Percentiles rank a stretch among this genome's conserved stretches.
phyloP scores from a whole-genome alignment of 2,113 vertebrate genomes.

The Oryzias melastigma region DNA sequence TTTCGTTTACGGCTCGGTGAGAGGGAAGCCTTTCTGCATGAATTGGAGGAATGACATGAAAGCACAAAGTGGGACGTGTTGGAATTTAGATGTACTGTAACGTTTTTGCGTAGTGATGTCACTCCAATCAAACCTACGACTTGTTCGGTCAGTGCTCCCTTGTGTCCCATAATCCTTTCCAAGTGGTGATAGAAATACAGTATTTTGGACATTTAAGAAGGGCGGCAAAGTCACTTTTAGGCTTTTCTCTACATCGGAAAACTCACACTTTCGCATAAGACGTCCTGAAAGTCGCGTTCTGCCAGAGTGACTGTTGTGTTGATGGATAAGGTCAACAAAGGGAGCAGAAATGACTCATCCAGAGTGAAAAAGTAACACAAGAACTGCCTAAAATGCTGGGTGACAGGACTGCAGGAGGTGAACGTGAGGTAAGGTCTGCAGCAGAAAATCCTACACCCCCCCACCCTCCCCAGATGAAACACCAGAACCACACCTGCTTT shows the following conservation, averaged over 20 bases:
- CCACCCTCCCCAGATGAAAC: conserved; percentile 31
- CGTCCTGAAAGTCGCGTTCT: not conserved
- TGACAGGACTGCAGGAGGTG: conserved; percentile 26
- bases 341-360: conserved; percentile 26
- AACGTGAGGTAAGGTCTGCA: conserved; percentile 26
- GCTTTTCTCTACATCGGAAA: not conserved
- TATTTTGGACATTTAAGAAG: not conserved
- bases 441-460: conserved; percentile 1
- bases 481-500: conserved; percentile 69
- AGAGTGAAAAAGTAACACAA: not conserved
- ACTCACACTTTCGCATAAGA: not conserved
- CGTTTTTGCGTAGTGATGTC: conserved; percentile 30
- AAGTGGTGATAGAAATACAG: not conserved
- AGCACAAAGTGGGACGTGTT: conserved; percentile 14
- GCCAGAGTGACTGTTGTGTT: conserved; percentile 12
- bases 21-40: conserved; percentile 43
- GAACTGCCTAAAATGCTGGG: conserved; percentile 11
- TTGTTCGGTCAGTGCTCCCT: conserved; percentile 5
- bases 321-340: conserved; percentile 19
- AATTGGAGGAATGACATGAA: conserved; percentile 21
- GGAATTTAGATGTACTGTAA: conserved; percentile 29
- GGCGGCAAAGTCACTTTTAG: too few species aligned
- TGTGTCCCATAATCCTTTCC: conserved; percentile 14
- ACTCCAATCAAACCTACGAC: conserved; percentile 31
- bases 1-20: conserved; percentile 33